Percentiles rank a stretch among this genome's conserved stretches.
phyloP scores from a whole-genome alignment of 2,797 vertebrate species.

The Mastacembelus armatus region DNA sequence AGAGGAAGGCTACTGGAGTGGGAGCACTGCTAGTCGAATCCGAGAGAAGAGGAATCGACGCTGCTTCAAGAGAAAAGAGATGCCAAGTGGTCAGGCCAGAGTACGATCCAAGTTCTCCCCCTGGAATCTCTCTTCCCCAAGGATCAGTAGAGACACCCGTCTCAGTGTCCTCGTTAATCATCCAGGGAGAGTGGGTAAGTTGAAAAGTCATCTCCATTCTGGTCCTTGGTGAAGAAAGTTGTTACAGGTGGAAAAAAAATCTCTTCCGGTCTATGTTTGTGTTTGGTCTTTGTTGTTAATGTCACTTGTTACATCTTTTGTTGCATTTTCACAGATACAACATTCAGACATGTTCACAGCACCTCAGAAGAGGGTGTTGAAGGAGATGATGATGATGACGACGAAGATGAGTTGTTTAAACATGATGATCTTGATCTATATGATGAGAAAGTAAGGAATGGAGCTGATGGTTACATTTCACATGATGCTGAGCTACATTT shows the following conservation, averaged over 20 bases:
- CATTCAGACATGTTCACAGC: slow-evolving; percentile 62
- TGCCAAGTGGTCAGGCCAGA: slow-evolving; percentile 61
- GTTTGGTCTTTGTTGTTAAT: fast-evolving
- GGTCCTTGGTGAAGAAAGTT: not conserved
- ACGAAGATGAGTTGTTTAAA: slow-evolving; percentile 72
- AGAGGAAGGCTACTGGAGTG: slow-evolving; percentile 82
- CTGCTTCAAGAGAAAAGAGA: slow-evolving; percentile 78
- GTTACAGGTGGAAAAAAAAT: too few relatives aligned
- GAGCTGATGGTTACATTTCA: not conserved
- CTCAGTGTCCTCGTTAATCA: slow-evolving; percentile 73
- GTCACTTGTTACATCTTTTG: not conserved
- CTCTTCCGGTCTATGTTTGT: not conserved
- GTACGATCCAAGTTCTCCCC: slow-evolving; percentile 86
- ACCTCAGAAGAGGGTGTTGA: slow-evolving; percentile 74
- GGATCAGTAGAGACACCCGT: slow-evolving; percentile 76
- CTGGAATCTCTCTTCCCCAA: slow-evolving; percentile 86
- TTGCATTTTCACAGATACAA: slow-evolving; percentile 55
- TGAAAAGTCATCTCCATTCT: not conserved
- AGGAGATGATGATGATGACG: slow-evolving; percentile 70
- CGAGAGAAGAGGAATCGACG: slow-evolving; percentile 73
- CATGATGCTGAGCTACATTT: not conserved
- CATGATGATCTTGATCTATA: slow-evolving; percentile 62
- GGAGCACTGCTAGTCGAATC: slow-evolving; percentile 62
- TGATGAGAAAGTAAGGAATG: slow-evolving; percentile 67
- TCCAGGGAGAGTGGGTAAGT: slow-evolving; percentile 73